Percentiles rank a stretch among this genome's conserved stretches.
phyloP scores from a whole-genome alignment of 2,113 vertebrate species.

The Echinops telfairi region DNA sequence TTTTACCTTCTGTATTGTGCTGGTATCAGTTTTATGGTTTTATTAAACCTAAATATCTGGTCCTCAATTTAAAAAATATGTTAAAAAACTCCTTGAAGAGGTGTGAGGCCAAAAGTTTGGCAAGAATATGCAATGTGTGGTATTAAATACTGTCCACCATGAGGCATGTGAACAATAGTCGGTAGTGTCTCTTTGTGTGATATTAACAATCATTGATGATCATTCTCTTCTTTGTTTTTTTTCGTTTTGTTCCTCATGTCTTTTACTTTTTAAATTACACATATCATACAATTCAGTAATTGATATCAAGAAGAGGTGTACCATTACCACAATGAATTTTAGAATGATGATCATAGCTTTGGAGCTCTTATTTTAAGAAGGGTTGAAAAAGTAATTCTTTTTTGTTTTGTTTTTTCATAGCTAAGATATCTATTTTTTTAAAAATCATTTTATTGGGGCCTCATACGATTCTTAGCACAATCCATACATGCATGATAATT shows the following conservation, averaged over 20 bases:
- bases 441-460: too few relatives aligned
- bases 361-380: too few relatives aligned
- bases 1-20: slow-evolving; percentile 11
- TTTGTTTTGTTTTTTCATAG: too few relatives aligned
- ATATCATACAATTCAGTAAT: too few relatives aligned
- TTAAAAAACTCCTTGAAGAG: background rate
- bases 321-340: too few relatives aligned
- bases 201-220: background rate
- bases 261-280: too few relatives aligned
- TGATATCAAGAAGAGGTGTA: too few relatives aligned
- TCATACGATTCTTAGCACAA: too few relatives aligned
- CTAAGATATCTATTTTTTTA: too few relatives aligned
- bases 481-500: too few relatives aligned
- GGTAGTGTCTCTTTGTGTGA: background rate
- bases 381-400: too few relatives aligned
- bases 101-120: background rate
- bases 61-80: background rate
- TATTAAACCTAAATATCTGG: background rate
- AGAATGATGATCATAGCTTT: too few relatives aligned
- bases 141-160: background rate
- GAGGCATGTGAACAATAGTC: background rate
- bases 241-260: slow-evolving; percentile 8
- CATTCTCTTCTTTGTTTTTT: background rate
- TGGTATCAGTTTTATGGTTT: background rate
- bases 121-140: background rate